These are phyloP conservation scores for Tetraodon nigroviridis DNA, from an alignment of 2,113 vertebrate genomes.

Conservation along the genomic window DNA sequence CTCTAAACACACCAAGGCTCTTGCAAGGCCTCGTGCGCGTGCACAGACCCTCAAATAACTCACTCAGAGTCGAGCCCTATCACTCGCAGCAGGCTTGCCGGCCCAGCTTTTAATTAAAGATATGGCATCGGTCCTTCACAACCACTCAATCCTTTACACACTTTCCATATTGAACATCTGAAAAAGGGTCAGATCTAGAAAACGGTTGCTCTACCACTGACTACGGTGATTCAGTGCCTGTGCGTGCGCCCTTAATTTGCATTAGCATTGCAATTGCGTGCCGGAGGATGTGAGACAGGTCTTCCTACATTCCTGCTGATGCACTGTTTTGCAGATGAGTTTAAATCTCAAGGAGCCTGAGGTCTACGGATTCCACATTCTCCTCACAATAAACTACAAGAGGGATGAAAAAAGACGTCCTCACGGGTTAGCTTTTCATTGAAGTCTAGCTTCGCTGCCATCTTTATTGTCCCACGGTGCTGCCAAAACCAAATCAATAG, in stretches of 20 bases:
- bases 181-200: no score
- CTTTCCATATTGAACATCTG: background rate
- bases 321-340: slow-evolving; percentile 28
- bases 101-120: slow-evolving; percentile 55
- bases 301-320: slow-evolving; percentile 28
- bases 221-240: background rate
- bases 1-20: background rate
- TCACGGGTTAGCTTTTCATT: slow-evolving; percentile 50
- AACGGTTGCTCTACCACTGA: background rate
- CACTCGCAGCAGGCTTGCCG: slow-evolving; percentile 26
- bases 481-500: slow-evolving; percentile 65
- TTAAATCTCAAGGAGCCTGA: slow-evolving; percentile 39
- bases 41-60: slow-evolving; percentile 31
- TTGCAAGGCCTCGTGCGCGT: background rate
- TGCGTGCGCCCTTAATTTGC: slow-evolving; percentile 21
- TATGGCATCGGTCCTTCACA: slow-evolving; percentile 37
- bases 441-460: slow-evolving; percentile 16
- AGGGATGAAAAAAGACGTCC: slow-evolving; percentile 41
- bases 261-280: slow-evolving; percentile 9
- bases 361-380: slow-evolving; percentile 24
- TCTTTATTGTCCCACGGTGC: slow-evolving; percentile 47
- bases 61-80: slow-evolving; percentile 42
- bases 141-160: slow-evolving; percentile 19
- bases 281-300: slow-evolving; percentile 13
- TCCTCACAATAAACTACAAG: slow-evolving; percentile 10